Evolutionary conservation across 2,113 vertebrate species (phyloP), one percentile per base, ranked within the genome.

Genomic region (Murina feae): DNA sequence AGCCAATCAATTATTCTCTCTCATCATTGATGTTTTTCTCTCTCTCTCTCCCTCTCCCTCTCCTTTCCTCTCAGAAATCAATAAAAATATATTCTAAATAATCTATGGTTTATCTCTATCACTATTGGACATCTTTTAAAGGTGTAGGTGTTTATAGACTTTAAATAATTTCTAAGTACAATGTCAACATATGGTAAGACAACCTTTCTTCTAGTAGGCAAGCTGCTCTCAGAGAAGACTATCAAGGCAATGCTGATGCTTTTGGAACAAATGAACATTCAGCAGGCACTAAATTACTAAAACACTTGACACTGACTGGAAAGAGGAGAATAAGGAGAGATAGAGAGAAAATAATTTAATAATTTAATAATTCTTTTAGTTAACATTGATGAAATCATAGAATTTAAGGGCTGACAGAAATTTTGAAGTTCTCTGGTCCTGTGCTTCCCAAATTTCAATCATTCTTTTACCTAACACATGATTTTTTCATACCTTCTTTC

Each of bases 101-200:
- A 85, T 78, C 30, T 12, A 60, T 65, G 32, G 6, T 20, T 93
- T 74, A n/a, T 60, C 10, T 72, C 10, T 72, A 55, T 89, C 68
- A 10, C 30, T 69, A 2, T 95, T 93, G 90, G 20, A 91, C 55
- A 91, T 9, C 23, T 82, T 95, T 82, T 81, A 16, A 68, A 78
- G 53, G 13, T 0, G 0, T 66, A 51, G 72, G 44, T 51, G 11
- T 91, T 94, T 86, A 80, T 83, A 89, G 23, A 79, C 8, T 49
- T 96, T 47, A 14, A 75, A 51, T 63, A 42, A 92, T 95, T 96
- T 95, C 93, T 3, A 89, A 96, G 35, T 83, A 21, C 17, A 91
- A 39, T 74, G 17, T 89, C 74, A 86, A 39, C 23, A 49, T 72
- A 69, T 91, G 69, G 79, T 79, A 92, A 91, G 65, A 75, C 6